These are phyloP conservation scores for Drosophila bocki DNA, from an alignment of 1,140 invertebrate species.

Conservation along the genomic window DNA sequence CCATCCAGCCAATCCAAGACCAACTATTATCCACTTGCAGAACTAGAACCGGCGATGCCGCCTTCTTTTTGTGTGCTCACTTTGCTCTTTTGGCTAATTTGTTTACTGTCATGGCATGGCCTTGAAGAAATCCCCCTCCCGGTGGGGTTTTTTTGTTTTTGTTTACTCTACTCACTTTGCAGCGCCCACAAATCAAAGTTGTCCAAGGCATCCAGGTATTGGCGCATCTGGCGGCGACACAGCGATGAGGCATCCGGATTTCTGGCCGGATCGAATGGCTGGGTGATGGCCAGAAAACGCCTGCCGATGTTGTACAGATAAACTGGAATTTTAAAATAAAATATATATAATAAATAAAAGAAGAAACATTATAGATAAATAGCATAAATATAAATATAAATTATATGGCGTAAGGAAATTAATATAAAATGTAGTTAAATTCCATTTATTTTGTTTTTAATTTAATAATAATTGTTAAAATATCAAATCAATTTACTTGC, in stretches of 20 bases:
- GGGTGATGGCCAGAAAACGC: conserved; percentile 64
- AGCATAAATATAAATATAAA: neutral
- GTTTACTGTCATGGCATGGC: conserved; percentile 14
- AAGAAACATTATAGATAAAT: neutral
- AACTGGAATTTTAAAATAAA: conserved; percentile 44
- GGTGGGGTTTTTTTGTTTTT: neutral
- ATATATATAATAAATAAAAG: neutral
- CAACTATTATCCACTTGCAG: conserved; percentile 35
- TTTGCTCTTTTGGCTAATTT: conserved; percentile 30
- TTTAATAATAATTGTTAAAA: neutral
- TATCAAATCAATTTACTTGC: neutral
- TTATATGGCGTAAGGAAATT: neutral
- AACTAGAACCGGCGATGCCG: conserved; percentile 31
- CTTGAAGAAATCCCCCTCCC: neutral
- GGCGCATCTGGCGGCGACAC: conserved; percentile 71
- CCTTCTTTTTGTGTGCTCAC: neutral
- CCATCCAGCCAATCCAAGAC: conserved; percentile 4
- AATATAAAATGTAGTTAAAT: neutral
- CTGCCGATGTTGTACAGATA: conserved; percentile 74
- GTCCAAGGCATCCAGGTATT: conserved; percentile 69
- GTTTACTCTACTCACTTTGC: conserved; percentile 68
- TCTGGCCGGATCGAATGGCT: conserved; percentile 75
- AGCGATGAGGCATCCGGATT: conserved; percentile 67
- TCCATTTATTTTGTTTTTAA: neutral
- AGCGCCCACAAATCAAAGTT: conserved; percentile 85